These are phyloP conservation scores for Sylvia atricapilla DNA, from an alignment of 2,113 vertebrate species.

Conservation along the genomic window DNA sequence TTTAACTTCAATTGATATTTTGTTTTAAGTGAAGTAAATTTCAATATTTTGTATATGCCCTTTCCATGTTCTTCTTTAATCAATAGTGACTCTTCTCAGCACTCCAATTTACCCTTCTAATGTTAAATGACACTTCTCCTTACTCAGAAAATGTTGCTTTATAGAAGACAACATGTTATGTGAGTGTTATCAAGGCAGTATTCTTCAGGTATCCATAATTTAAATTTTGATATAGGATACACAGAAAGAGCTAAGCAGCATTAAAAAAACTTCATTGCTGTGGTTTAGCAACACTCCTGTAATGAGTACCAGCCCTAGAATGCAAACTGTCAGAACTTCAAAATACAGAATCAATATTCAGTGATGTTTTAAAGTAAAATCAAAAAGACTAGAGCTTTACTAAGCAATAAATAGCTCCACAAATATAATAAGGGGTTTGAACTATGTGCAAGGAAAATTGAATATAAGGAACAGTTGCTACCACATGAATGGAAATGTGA, in stretches of 20 bases:
- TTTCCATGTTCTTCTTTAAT: neutral
- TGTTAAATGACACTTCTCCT: neutral
- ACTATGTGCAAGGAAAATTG: neutral
- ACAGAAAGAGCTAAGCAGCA: neutral
- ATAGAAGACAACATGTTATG: neutral
- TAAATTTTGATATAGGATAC: neutral
- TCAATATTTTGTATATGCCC: neutral
- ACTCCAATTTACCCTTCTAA: neutral
- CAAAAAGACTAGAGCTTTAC: neutral
- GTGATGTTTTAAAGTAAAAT: neutral
- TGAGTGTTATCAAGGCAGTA: neutral
- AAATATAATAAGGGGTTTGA: neutral
- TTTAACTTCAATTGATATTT: neutral
- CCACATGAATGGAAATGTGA: neutral
- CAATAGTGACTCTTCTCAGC: neutral
- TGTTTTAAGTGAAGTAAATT: neutral
- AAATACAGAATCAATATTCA: neutral
- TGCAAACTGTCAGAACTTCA: neutral
- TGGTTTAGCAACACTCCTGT: neutral
- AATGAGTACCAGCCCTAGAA: neutral
- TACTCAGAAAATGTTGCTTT: neutral
- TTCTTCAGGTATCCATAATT: neutral
- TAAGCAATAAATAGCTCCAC: neutral
- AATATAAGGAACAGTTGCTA: neutral
- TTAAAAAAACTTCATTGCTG: neutral